These are phyloP conservation scores for Musca vetustissima DNA, from an alignment of 1,140 invertebrate species.

Conservation along the genomic window DNA sequence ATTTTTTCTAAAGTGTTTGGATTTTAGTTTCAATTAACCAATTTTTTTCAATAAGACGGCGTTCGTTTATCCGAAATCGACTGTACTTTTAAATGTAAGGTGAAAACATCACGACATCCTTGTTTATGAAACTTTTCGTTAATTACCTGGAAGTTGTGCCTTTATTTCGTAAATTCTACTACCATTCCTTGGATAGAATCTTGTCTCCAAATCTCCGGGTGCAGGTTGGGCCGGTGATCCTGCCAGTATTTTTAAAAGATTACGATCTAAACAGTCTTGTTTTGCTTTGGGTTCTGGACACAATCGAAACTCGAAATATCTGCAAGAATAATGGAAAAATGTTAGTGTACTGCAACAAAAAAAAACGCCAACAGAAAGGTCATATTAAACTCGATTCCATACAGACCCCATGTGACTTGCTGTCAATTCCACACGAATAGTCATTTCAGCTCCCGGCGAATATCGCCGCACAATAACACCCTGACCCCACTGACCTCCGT, in stretches of 20 bases:
- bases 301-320: conserved; percentile 82
- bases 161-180: conserved; percentile 76
- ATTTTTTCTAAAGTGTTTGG: no score
- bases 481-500: conserved; percentile 79
- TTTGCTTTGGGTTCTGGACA: conserved; percentile 69
- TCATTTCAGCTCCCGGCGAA: conserved; percentile 66
- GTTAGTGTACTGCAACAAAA: neutral
- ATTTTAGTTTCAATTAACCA: no score
- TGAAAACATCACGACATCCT: no score
- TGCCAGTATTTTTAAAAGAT: conserved; percentile 65
- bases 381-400: no score
- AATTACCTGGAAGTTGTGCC: conserved; percentile 66
- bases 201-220: conserved; percentile 55
- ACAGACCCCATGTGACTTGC: conserved; percentile 72
- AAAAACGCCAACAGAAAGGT: no score
- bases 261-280: conserved; percentile 75
- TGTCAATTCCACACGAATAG: conserved; percentile 75
- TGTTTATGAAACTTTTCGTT: no score
- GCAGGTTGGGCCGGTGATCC: conserved; percentile 46
- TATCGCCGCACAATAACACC: conserved; percentile 80
- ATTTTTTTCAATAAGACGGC: no score
- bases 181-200: conserved; percentile 76
- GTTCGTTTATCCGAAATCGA: no score
- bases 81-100: no score
- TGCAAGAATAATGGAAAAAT: conserved; percentile 23